Evolutionary conservation across 2,113 vertebrate species (phyloP).

Genomic region (Hyperopisus bebe): DNA sequence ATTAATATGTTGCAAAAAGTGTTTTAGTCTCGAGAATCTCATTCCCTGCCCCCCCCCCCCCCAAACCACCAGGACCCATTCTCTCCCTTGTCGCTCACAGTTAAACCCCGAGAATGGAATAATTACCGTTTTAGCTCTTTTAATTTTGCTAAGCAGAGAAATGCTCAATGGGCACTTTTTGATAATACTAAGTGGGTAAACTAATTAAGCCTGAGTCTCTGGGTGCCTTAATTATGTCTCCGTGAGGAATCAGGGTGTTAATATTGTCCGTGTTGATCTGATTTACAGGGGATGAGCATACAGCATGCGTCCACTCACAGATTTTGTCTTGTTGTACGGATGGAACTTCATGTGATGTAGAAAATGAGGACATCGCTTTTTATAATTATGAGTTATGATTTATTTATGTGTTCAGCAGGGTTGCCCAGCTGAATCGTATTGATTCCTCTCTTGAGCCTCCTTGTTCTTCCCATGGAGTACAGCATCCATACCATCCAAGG

Average conservation of each 20-base stretch:
- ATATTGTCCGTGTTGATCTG: slow-evolving; percentile 4
- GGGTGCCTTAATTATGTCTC: slow-evolving; percentile 12
- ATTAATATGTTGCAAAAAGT: background rate
- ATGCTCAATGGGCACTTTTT: slow-evolving; percentile 36
- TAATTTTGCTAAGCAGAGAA: slow-evolving; percentile 24
- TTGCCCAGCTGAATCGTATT: background rate
- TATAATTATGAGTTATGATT: background rate
- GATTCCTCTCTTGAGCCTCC: background rate
- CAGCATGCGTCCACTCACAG: background rate
- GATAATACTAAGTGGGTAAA: slow-evolving; percentile 30
- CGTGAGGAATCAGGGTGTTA: slow-evolving; percentile 9
- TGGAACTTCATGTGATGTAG: background rate
- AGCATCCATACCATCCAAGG: background rate
- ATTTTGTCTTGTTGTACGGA: background rate
- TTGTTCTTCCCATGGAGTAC: background rate
- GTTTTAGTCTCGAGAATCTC: background rate
- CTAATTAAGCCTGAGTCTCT: slow-evolving; percentile 1
- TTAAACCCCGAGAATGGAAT: background rate
- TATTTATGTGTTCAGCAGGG: background rate
- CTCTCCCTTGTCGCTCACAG: background rate
- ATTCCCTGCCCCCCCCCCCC: background rate
- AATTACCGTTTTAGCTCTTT: slow-evolving; percentile 18
- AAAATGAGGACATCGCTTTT: background rate
- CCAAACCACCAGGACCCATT: background rate
- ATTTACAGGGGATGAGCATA: slow-evolving; percentile 3